These are phyloP conservation scores for Brachypterus glaber DNA, from an alignment of 2,888 invertebrate species.

Conservation along the genomic window DNA sequence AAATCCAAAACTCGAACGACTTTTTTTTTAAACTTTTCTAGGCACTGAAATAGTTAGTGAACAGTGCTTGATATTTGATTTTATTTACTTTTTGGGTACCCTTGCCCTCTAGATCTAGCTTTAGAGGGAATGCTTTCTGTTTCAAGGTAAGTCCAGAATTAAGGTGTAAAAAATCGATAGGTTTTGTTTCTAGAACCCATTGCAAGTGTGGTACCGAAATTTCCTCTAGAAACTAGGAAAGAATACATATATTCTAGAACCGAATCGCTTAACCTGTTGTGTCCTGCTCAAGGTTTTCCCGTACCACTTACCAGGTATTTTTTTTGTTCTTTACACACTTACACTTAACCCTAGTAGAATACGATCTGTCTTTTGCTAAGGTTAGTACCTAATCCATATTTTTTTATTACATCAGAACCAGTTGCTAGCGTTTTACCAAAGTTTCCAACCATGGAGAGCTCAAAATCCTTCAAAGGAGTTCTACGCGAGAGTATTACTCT, in stretches of 20 bases:
- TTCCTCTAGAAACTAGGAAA: conserved; percentile 59
- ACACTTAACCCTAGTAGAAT: too few relatives aligned
- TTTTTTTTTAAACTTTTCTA: conserved; percentile 5
- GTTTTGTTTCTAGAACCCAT: conserved; percentile 40
- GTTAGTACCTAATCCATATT: too few relatives aligned
- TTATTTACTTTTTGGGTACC: conserved; percentile 33
- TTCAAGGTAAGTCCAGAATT: conserved; percentile 25
- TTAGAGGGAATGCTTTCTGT: conserved; percentile 9
- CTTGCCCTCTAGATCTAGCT: conserved; percentile 29
- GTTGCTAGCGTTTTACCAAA: conserved; percentile 53
- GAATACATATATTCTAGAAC: conserved; percentile 45
- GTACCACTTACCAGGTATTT: conserved; percentile 48
- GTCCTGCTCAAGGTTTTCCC: conserved; percentile 59
- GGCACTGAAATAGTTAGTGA: conserved; percentile 18
- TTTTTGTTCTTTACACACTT: conserved; percentile 6
- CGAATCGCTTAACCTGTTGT: conserved; percentile 48
- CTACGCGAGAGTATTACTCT: conserved; percentile 36
- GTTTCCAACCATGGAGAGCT: conserved; percentile 43
- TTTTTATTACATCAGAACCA: conserved; percentile 47
- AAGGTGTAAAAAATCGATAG: conserved; percentile 8
- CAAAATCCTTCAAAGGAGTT: conserved; percentile 52
- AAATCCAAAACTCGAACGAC: not conserved
- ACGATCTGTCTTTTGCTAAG: too few relatives aligned
- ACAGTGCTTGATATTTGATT: conserved; percentile 8
- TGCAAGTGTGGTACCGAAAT: conserved; percentile 53